A percentile compares a stretch with the other conserved stretches of the same genome.
phyloP scores from a whole-genome alignment of 2,888 invertebrate genomes.

The Tipula confusa region DNA sequence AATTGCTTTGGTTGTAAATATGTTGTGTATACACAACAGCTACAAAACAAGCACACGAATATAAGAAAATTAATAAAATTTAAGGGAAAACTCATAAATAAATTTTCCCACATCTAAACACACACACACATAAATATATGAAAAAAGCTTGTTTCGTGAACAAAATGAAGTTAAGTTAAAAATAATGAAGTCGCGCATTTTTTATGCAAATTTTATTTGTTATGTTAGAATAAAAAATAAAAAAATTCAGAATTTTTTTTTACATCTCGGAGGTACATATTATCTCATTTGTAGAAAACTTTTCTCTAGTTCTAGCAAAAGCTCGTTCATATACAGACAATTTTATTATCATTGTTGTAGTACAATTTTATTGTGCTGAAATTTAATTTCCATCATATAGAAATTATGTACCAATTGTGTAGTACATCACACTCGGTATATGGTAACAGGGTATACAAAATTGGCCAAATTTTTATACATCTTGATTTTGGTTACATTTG shows the following conservation, averaged over 20 bases:
- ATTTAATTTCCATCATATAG: not conserved
- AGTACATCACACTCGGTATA: too few species aligned
- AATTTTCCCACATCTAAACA: not conserved
- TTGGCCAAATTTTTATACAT: too few species aligned
- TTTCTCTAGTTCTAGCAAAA: too few species aligned
- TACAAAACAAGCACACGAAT: not conserved
- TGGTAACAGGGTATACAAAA: too few species aligned
- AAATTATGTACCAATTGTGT: too few species aligned
- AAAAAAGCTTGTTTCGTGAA: not conserved
- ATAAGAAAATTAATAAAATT: not conserved
- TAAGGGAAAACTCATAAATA: constrained; percentile 1
- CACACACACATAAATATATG: not conserved
- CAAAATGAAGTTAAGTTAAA: not conserved
- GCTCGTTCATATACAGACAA: not conserved
- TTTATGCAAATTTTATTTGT: constrained; percentile 21
- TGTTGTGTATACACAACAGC: too few species aligned
- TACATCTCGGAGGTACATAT: not conserved
- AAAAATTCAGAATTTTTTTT: too few species aligned
- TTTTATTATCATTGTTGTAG: not conserved
- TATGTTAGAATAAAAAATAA: not conserved
- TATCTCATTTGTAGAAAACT: not conserved
- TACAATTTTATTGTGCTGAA: not conserved
- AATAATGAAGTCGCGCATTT: constrained; percentile 25
- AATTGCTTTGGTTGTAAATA: constrained; percentile 25
- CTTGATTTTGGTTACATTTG: not conserved